A percentile compares a stretch with the other conserved stretches of the same genome.
phyloP scores from a whole-genome alignment of 2,113 vertebrate genomes.

The Dolichotis patagonum region DNA sequence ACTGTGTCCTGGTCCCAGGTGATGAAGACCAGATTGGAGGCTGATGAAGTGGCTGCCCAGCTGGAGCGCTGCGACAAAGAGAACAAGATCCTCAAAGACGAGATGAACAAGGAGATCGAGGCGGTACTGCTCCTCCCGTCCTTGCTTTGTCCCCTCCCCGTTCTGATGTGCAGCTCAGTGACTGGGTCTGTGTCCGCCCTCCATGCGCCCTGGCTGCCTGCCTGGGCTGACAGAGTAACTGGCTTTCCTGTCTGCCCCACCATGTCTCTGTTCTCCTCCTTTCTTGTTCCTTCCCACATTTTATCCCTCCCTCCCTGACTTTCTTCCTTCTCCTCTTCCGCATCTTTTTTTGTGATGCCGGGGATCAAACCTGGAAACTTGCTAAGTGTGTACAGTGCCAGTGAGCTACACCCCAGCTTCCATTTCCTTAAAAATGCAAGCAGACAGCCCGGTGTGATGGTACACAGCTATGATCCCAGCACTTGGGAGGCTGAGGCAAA shows the following conservation, averaged over 20 bases:
- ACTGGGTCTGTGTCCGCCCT: background rate
- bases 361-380: background rate
- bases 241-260: background rate
- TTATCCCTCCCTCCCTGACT: background rate
- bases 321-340: background rate
- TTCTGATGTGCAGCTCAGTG: accelerated
- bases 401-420: background rate
- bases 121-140: constrained; percentile 79
- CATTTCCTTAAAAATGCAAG: background rate
- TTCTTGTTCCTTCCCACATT: background rate
- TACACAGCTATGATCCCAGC: background rate
- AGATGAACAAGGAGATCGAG: constrained; percentile 90
- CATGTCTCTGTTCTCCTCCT: accelerated
- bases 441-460: background rate
- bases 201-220: background rate
- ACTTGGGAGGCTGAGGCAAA: background rate
- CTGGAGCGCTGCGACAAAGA: constrained; percentile 90
- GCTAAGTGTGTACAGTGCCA: background rate
- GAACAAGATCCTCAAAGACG: constrained; percentile 85
- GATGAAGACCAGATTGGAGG: constrained; percentile 89
- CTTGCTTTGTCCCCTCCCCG: background rate
- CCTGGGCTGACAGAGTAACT: background rate
- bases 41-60: constrained; percentile 89
- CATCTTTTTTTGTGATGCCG: background rate
- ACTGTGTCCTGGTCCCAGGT: constrained; percentile 83